Evolutionary conservation across 2,113 vertebrate genomes (phyloP), one percentile per base, ranked within the genome.

Genomic region (Carassius carassius): DNA sequence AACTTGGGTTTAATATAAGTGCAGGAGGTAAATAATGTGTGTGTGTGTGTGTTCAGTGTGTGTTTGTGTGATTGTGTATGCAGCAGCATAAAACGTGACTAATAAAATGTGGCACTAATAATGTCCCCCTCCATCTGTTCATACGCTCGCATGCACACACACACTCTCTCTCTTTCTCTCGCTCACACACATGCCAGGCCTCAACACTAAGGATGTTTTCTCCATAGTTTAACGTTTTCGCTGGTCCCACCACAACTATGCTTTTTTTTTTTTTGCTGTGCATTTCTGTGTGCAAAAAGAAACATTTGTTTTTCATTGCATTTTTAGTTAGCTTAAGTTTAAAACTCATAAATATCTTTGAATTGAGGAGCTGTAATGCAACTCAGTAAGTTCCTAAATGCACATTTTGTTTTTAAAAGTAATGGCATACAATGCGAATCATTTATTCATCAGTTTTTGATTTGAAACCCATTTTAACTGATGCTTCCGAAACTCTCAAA

Each of bases 41-140:
- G 75, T 44, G 29, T 69, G n/a, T 25, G 44, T 47, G 58, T 25
- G n/a, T n/a, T n/a, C n/a, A n/a, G 4, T 67, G 58, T 63, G 44
- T 47, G 58, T 25, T 29, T 67, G 58, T 63, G 44, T 29, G 58
- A 44, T 70, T 83, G 70, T 75, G 54, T 82, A 81, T 19, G 84
- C 37, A 10, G 37, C 51, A 78, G 84, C 65, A 13, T 81, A 76
- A 83, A 86, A 88, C 88, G 85, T 87, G 88, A 91, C 88, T 81
- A 73, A 80, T 17, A 86, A 85, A 88, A 83, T 84, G 85, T 86
- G 60, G 88, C 88, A 89, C 88, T 86, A 84, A 82, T 90, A 67
- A 90, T 82, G 77, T 87, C 63, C 32, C 72, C 84, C 63, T 60
- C 87, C 89, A 90, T 92, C 91, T 92, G 90, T 87, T 92, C 65